Conservation (phyloP, 2,797 vertebrate genomes). For the Chelon auratus region DNA sequence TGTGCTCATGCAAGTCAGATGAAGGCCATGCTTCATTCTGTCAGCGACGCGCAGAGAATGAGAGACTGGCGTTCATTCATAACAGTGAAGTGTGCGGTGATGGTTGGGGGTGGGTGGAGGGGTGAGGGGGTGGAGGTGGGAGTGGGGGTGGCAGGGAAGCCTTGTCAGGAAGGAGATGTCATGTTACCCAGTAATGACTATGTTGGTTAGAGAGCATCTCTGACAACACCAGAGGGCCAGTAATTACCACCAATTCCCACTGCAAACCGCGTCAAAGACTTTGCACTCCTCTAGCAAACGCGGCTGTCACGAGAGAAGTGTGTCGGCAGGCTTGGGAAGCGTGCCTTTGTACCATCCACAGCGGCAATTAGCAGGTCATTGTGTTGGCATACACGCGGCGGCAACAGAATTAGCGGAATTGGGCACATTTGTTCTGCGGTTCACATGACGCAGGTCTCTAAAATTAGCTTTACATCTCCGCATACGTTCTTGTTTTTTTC, state of each 20-base stretch:
- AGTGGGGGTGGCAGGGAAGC: slow-evolving; percentile 35
- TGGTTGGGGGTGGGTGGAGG: slow-evolving; percentile 6
- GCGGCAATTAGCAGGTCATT: slow-evolving; percentile 84
- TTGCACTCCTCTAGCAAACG: slow-evolving; percentile 72
- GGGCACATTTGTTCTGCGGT: slow-evolving; percentile 62
- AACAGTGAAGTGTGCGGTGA: slow-evolving; percentile 56
- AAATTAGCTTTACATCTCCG: slow-evolving; percentile 42
- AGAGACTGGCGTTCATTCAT: slow-evolving; percentile 77
- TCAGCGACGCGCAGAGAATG: slow-evolving; percentile 63
- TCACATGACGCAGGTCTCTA: slow-evolving; percentile 43
- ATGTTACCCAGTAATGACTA: slow-evolving; percentile 85
- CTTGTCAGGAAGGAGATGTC: slow-evolving; percentile 83
- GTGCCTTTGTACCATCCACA: slow-evolving; percentile 71
- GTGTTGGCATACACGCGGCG: slow-evolving; percentile 75
- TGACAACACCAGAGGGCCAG: slow-evolving; percentile 83
- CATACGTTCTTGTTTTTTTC: slow-evolving; percentile 21
- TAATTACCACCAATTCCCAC: slow-evolving; percentile 85
- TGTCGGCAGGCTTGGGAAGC: slow-evolving; percentile 68
- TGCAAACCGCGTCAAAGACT: slow-evolving; percentile 79
- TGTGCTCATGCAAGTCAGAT: slow-evolving; percentile 83
- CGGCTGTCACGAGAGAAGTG: slow-evolving; percentile 71
- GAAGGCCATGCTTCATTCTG: slow-evolving; percentile 83
- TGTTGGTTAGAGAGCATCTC: slow-evolving; percentile 81
- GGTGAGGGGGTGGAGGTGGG: slow-evolving; percentile 10
- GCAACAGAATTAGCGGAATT: slow-evolving; percentile 71